Evolutionary conservation across 2,797 vertebrate genomes (phyloP), one percentile per base, ranked within the genome.

Genomic region (Sparidentex hasta): DNA sequence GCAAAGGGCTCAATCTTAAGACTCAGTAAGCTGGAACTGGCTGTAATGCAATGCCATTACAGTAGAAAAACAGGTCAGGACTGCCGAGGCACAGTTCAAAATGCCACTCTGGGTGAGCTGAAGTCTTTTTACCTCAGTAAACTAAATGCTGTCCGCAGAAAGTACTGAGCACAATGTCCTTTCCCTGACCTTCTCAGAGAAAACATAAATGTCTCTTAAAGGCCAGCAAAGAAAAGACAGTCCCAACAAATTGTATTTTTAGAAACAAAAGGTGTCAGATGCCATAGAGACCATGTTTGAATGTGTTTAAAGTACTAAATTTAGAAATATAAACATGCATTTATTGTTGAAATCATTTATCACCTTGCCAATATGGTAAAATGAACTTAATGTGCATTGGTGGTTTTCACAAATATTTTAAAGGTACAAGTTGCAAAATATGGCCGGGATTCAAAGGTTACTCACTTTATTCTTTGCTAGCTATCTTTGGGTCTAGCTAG

Each of bases 21-120:
- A 93, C 73, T 92, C 93, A 95, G 83, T 93, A 94, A 94, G 82
- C 92, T 94, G 94, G 92, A 95, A 95, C 93, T 89, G 88, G 77
- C 81, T 90, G 84, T 91, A 93, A 95, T 95, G 83, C 90, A 85
- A 88, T 85, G 83, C 86, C 81, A 94, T 93, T 94, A 92, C 87
- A 86, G 78, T 80, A 77, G 63, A 86, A 85, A 91, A 92, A 79
- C 89, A 85, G 93, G 92, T 91, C 92, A 91, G 74, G 70, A 84
- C 80, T 71, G 71, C 84, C 2, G 78, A 83, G 83, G 77, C 83
- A 81, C 64, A 76, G 91, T 90, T 92, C 89, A 91, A 84, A 90
- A 90, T 80, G 84, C 59, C 78, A 86, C 64, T 78, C 51, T 55
- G 72, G 81, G 46, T 50, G 79, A 84, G 78, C 54, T 25, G 7